Evolutionary conservation across 2,888 invertebrate genomes (phyloP).

Genomic region (Sericinus montela): DNA sequence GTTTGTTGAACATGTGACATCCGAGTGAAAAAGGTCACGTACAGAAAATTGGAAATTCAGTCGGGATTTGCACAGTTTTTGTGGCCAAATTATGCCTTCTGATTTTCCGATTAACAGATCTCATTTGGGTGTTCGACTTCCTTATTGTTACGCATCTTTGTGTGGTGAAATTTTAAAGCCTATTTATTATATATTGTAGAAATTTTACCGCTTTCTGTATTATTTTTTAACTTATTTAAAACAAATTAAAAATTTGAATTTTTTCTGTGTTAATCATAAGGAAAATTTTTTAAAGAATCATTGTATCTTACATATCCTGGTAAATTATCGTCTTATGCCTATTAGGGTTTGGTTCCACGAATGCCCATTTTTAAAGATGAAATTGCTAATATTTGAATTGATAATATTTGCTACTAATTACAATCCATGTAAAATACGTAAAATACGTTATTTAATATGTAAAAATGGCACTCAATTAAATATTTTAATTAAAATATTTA

Average conservation of each 20-base stretch:
- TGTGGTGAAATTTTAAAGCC: neutral
- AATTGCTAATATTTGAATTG: too few relatives aligned
- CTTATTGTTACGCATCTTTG: conserved; percentile 24
- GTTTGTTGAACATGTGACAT: conserved; percentile 74
- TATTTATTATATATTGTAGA: neutral
- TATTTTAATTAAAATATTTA: conserved; percentile 59
- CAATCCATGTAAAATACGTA: too few relatives aligned
- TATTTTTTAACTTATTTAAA: neutral
- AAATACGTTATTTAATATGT: too few relatives aligned
- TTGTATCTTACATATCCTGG: too few relatives aligned
- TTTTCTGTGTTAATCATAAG: too few relatives aligned
- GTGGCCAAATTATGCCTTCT: conserved; percentile 48
- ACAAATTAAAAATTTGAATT: neutral
- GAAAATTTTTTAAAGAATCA: too few relatives aligned
- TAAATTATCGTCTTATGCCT: too few relatives aligned
- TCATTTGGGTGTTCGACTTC: conserved; percentile 40
- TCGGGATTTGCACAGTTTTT: conserved; percentile 27
- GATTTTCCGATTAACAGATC: conserved; percentile 58
- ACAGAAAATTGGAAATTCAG: conserved; percentile 66
- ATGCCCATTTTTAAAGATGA: too few relatives aligned
- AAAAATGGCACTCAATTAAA: conserved; percentile 21
- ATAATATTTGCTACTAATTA: too few relatives aligned
- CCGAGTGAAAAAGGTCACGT: conserved; percentile 74
- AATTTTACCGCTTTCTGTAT: neutral
- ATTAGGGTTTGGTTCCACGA: too few relatives aligned